Percentiles rank a stretch among this genome's conserved stretches.
Evolutionary conservation across 1,140 invertebrate species (phyloP).

Genomic region (Aphelenchoides fujianensis): DNA sequence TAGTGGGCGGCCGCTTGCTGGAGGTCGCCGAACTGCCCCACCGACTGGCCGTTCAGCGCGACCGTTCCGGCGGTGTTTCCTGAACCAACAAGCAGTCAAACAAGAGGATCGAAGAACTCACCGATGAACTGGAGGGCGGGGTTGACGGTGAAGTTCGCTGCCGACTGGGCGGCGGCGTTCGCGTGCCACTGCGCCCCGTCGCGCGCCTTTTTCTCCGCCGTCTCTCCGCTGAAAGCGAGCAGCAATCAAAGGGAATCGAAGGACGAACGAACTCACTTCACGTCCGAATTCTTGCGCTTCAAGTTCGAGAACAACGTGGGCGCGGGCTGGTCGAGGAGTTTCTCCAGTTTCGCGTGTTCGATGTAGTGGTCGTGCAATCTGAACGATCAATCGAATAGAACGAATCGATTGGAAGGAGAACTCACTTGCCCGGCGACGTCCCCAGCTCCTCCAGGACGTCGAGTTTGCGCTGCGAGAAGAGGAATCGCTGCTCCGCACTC

Average conservation of each 20-base stretch:
- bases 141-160: not conserved
- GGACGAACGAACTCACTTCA: too few species aligned
- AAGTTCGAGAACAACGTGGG: conserved; percentile 37
- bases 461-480: conserved; percentile 85
- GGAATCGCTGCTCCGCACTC: conserved; percentile 74
- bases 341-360: conserved; percentile 44
- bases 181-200: not conserved
- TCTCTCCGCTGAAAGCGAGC: not conserved
- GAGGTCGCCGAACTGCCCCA: not conserved
- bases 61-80: too few species aligned
- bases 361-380: conserved; percentile 42
- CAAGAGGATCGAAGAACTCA: too few species aligned
- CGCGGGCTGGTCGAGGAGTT: conserved; percentile 30
- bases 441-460: conserved; percentile 74
- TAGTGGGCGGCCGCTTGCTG: not conserved
- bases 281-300: conserved; percentile 5
- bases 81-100: too few species aligned
- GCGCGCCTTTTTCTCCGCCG: not conserved
- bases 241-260: too few species aligned
- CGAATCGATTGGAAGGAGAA: too few species aligned
- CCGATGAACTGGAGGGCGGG: not conserved
- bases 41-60: not conserved
- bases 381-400: too few species aligned
- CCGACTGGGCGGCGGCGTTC: not conserved
- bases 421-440: conserved; percentile 61